Evolutionary conservation across 2,113 vertebrate species (phyloP), one percentile per base, ranked within the genome.

Genomic region (Stercorarius parasiticus): DNA sequence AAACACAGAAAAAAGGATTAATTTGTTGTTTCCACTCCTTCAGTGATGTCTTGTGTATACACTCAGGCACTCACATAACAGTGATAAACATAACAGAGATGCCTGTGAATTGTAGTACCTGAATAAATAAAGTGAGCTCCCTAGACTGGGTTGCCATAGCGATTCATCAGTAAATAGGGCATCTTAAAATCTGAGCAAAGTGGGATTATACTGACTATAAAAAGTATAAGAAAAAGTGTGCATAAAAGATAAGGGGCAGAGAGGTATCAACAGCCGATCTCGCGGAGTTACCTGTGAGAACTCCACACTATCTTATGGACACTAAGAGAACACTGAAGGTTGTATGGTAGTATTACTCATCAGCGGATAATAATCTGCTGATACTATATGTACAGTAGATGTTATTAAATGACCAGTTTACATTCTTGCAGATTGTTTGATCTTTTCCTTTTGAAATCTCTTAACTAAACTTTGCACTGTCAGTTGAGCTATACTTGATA

Each of bases 1-100:
- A 98, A 98, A 97, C 42, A 93, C 62, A 91, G n/a, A 67, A 80
- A 97, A 66, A 76, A 80, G 34, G 96, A 53, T 90, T 93, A 93
- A 81, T 73, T 42, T 79, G 40, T 90, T 81, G 38, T 93, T 93
- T 92, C 85, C 70, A 77, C 93, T 97, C 83, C 90, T 96, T 90
- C 71, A 96, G 87, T 85, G 90, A 47, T 94, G 87, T 90, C 81
- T 95, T 94, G 36, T 7, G 6, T 72, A 77, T 84, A 66, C 71
- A 27, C 61, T 87, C 84, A 61, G 92, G 79, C 92, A 79, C 84
- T 93, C 66, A 30, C 65, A 18, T 47, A 74, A 36, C 77, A 62
- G 67, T 45, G 83, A 81, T 56, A 69, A 90, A 49, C 23, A 2
- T 29, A 77, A 43, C 67, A 96, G 88, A 94, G 84, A 67, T 92